Evolutionary conservation across 2,797 vertebrate genomes (phyloP).

Genomic region (Cyprinella venusta): DNA sequence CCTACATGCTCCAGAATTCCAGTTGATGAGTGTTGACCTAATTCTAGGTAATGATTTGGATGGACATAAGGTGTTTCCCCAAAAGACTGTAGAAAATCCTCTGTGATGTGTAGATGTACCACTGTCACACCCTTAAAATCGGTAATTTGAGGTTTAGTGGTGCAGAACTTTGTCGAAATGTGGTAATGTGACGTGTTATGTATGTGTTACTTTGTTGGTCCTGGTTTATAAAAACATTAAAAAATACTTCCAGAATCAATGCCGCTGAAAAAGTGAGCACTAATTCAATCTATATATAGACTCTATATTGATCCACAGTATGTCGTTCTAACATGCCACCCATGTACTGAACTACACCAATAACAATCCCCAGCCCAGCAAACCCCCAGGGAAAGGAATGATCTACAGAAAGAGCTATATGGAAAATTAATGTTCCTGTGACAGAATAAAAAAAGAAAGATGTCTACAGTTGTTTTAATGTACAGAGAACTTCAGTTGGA

Average conservation of each 20-base stretch:
- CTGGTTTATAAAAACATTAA: neutral
- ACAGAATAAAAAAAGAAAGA: slow-evolving; percentile 13
- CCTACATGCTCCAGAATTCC: neutral
- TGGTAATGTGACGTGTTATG: no score
- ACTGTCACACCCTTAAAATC: neutral
- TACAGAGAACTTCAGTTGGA: neutral
- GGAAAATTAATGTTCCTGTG: slow-evolving; percentile 1
- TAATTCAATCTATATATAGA: neutral
- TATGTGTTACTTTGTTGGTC: no score
- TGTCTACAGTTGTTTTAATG: neutral
- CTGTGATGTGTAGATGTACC: neutral
- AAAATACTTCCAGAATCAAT: neutral
- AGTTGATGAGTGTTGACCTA: neutral
- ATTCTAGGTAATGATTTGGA: neutral
- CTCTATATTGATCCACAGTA: neutral
- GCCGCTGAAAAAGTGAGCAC: neutral
- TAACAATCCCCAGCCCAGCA: neutral
- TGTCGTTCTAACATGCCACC: neutral
- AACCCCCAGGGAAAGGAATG: neutral
- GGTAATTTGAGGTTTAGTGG: neutral
- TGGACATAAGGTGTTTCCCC: neutral
- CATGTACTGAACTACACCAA: neutral
- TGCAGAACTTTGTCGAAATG: no score
- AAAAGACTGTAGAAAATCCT: neutral
- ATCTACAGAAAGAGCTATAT: neutral